Evolutionary conservation across 2,888 invertebrate species (phyloP).

Genomic region (Matsumyia berberina): DNA sequence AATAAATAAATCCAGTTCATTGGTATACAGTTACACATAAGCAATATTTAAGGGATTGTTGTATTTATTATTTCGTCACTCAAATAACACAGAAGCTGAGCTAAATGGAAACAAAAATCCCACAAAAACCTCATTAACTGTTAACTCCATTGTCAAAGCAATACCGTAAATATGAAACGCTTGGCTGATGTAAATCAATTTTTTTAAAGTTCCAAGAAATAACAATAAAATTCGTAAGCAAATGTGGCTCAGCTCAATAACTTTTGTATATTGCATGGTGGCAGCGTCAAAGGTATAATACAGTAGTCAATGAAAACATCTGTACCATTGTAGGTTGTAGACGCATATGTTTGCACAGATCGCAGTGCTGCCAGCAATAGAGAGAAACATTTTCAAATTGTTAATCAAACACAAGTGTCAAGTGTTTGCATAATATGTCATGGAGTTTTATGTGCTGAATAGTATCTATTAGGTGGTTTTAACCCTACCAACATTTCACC

Average conservation of each 20-base stretch:
- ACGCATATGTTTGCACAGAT: not conserved
- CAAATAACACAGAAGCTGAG: slow-evolving; percentile 17
- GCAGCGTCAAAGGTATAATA: slow-evolving; percentile 15
- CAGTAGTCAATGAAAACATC: slow-evolving; percentile 36
- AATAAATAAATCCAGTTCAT: not conserved
- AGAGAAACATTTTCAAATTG: slow-evolving; percentile 15
- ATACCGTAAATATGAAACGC: slow-evolving; percentile 23
- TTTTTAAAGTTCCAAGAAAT: slow-evolving; percentile 35
- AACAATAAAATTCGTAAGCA: slow-evolving; percentile 46
- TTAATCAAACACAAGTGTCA: slow-evolving; percentile 66
- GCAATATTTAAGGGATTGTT: not conserved
- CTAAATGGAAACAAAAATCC: slow-evolving; percentile 14
- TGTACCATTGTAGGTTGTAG: slow-evolving; percentile 19
- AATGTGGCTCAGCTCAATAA: slow-evolving; percentile 31
- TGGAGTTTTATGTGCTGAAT: not conserved
- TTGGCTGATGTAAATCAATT: slow-evolving; percentile 30
- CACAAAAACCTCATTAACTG: slow-evolving; percentile 14
- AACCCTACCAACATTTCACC: slow-evolving; percentile 2
- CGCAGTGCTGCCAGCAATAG: slow-evolving; percentile 21
- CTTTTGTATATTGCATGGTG: not conserved
- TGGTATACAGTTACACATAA: slow-evolving; percentile 15
- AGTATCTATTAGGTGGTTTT: slow-evolving; percentile 19
- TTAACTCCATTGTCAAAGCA: slow-evolving; percentile 28
- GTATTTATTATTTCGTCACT: slow-evolving; percentile 11
- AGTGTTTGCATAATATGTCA: slow-evolving; percentile 42